phyloP scores from a whole-genome alignment of 2,888 invertebrate species.

The Chesias legatella region DNA sequence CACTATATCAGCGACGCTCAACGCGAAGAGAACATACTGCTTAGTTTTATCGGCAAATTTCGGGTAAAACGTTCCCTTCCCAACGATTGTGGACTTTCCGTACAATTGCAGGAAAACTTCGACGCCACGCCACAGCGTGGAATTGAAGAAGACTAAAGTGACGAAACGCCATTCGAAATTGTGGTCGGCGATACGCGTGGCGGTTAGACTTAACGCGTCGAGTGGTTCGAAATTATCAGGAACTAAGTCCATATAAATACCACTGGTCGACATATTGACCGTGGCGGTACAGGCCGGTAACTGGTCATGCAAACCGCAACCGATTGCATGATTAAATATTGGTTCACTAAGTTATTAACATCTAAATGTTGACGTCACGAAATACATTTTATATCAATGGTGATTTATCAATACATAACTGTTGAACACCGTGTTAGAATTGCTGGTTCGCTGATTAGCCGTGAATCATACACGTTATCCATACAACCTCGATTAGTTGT shows the following conservation, averaged over 20 bases:
- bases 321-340: neutral
- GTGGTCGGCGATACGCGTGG: constrained; percentile 49
- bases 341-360: constrained; percentile 1
- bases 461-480: constrained; percentile 8
- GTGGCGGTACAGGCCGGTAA: neutral
- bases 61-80: constrained; percentile 36
- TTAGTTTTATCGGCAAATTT: constrained; percentile 29
- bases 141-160: constrained; percentile 55
- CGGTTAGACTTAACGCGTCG: constrained; percentile 43
- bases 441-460: constrained; percentile 10
- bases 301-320: constrained; percentile 7
- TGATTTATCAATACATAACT: constrained; percentile 18
- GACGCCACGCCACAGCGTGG: constrained; percentile 41
- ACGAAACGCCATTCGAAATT: constrained; percentile 56
- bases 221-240: constrained; percentile 8
- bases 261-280: constrained; percentile 14
- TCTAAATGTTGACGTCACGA: constrained; percentile 9
- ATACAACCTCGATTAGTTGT: constrained; percentile 9
- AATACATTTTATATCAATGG: constrained; percentile 25
- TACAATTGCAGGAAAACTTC: constrained; percentile 48
- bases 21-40: constrained; percentile 54
- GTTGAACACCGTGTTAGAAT: constrained; percentile 9
- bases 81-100: constrained; percentile 44
- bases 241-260: constrained; percentile 18
- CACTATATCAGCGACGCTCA: constrained; percentile 37